Conservation (phyloP, 2,888 invertebrate genomes). For the Mimumesa dahlbomi region DNA sequence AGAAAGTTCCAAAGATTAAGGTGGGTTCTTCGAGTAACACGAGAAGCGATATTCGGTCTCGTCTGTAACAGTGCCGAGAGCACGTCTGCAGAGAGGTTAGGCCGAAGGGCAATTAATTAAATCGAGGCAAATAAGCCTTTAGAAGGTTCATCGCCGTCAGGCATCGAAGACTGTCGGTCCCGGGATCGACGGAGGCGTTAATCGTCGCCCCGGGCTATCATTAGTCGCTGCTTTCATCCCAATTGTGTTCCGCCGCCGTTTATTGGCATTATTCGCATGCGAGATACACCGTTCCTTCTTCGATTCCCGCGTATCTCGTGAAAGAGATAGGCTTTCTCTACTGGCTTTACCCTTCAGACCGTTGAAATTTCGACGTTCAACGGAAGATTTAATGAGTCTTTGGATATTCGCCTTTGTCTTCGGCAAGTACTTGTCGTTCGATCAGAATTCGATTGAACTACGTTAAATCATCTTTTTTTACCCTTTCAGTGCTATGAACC, state of each 20-base stretch:
- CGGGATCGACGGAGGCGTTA: slow-evolving; percentile 69
- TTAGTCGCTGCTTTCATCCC: slow-evolving; percentile 71
- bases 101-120: slow-evolving; percentile 75
- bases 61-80: no score
- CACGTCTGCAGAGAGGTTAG: slow-evolving; percentile 35
- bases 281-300: slow-evolving; percentile 22
- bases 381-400: background rate
- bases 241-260: slow-evolving; percentile 46
- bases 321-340: background rate
- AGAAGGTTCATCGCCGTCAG: slow-evolving; percentile 61
- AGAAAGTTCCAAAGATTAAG: no score
- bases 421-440: background rate
- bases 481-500: no score
- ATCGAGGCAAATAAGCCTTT: slow-evolving; percentile 76
- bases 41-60: no score
- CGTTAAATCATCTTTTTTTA: no score
- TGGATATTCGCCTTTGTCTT: background rate
- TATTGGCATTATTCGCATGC: slow-evolving; percentile 45
- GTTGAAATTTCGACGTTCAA: no score
- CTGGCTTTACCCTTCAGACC: background rate
- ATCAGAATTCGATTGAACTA: no score
- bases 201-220: slow-evolving; percentile 74
- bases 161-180: slow-evolving; percentile 61
- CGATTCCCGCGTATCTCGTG: slow-evolving; percentile 4
- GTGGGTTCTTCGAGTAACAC: no score